These are phyloP conservation scores for Hermetia illucens DNA, from an alignment of 1,140 invertebrate species.

Conservation along the genomic window DNA sequence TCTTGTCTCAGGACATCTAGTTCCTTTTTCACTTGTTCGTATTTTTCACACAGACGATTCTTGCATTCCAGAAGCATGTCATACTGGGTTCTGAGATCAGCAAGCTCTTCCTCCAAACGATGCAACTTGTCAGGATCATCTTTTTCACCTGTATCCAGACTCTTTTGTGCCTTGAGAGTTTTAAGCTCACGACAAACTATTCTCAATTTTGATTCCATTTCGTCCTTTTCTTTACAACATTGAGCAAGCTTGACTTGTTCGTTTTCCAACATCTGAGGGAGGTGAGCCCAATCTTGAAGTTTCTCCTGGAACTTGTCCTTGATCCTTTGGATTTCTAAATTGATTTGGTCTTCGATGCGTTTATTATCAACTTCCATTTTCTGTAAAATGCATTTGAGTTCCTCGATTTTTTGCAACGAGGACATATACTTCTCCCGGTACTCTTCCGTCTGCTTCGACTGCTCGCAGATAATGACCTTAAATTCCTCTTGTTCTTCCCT, in stretches of 20 bases:
- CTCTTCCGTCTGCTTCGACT: conserved; percentile 52
- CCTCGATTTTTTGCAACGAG: conserved; percentile 59
- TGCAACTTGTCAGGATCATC: too few species aligned
- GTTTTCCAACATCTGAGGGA: conserved; percentile 56
- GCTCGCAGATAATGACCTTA: conserved; percentile 49
- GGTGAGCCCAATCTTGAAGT: conserved; percentile 51
- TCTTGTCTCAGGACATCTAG: conserved; percentile 53
- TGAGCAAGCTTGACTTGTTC: conserved; percentile 57
- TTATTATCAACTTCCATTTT: conserved; percentile 62
- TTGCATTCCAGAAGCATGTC: conserved; percentile 21
- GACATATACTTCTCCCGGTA: conserved; percentile 57
- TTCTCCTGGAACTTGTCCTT: conserved; percentile 66
- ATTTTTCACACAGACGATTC: conserved; percentile 24
- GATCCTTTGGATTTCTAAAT: conserved; percentile 54
- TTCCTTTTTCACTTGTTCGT: conserved; percentile 43
- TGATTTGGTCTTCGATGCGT: conserved; percentile 59
- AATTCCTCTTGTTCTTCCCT: conserved; percentile 41
- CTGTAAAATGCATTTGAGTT: conserved; percentile 53
- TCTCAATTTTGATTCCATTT: conserved; percentile 20
- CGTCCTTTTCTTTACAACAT: conserved; percentile 40
- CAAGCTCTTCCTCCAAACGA: too few species aligned
- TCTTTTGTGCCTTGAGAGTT: conserved; percentile 11
- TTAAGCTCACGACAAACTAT: conserved; percentile 27
- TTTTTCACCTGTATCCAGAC: background rate
- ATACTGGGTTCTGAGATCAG: conserved; percentile 13